Conservation (phyloP, 2,113 vertebrate species). For the Actenoides hombroni region DNA sequence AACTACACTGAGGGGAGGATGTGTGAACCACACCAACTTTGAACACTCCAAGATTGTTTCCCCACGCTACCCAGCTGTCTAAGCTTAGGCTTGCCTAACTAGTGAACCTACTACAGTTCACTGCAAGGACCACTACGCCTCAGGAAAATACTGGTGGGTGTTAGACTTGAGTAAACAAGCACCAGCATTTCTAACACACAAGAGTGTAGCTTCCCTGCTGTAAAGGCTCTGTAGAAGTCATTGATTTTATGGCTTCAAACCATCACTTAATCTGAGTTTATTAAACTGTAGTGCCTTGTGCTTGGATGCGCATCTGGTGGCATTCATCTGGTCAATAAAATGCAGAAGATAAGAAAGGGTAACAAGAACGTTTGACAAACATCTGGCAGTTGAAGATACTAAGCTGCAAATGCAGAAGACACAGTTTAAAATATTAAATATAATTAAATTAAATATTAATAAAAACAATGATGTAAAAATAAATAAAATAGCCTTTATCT, state of each 20-base stretch:
- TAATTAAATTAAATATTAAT: background rate
- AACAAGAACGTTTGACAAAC: background rate
- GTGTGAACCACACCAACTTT: background rate
- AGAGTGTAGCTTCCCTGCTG: background rate
- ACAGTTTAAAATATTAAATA: background rate
- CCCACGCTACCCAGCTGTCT: background rate
- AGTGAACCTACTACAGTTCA: background rate
- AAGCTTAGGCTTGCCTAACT: background rate
- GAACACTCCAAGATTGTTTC: background rate
- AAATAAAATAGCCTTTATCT: background rate
- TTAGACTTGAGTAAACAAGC: background rate
- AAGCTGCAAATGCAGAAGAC: background rate
- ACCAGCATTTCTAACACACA: background rate
- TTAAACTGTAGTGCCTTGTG: background rate
- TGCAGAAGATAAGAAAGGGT: background rate
- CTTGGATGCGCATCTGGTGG: constrained; percentile 25
- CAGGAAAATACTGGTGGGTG: background rate
- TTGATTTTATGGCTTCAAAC: background rate
- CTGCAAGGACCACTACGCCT: background rate
- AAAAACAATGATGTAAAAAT: background rate
- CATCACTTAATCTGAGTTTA: background rate
- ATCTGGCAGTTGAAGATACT: background rate
- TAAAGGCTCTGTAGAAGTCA: background rate
- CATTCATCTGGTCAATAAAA: constrained; percentile 13
- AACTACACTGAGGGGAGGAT: background rate